Conservation (phyloP, 2,113 vertebrate genomes). For the Craseonycteris thonglongyai region DNA sequence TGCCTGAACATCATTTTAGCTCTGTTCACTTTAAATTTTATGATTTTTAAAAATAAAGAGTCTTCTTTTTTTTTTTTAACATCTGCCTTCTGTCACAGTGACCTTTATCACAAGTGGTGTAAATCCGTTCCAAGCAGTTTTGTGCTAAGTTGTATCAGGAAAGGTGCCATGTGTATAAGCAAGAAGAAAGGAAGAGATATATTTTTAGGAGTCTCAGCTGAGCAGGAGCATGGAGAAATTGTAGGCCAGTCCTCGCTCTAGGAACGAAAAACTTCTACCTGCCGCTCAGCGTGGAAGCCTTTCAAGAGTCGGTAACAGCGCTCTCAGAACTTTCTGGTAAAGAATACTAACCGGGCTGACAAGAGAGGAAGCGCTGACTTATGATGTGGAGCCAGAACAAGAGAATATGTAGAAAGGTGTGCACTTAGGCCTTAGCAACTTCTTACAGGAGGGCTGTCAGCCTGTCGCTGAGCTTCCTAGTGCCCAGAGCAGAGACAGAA, state of each 20-base stretch:
- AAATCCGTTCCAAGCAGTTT: not conserved
- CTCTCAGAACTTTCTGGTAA: not conserved
- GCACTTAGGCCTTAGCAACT: not conserved
- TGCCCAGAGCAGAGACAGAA: not conserved
- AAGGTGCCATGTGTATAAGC: not conserved
- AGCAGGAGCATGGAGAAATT: not conserved
- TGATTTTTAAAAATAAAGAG: not conserved
- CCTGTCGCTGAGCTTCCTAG: not conserved
- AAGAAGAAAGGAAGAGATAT: not conserved
- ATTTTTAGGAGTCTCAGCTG: not conserved
- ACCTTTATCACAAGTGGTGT: not conserved
- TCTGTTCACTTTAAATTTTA: not conserved
- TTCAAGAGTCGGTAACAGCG: not conserved
- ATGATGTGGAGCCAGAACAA: not conserved
- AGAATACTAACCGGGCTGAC: not conserved
- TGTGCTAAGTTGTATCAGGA: not conserved
- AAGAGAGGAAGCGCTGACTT: not conserved
- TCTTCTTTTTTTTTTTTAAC: not conserved
- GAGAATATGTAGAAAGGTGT: not conserved
- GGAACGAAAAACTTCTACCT: not conserved
- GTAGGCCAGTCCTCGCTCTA: not conserved
- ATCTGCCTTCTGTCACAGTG: not conserved
- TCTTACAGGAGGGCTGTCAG: not conserved
- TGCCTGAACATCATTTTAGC: not conserved
- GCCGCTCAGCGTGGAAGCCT: not conserved